phyloP scores from a whole-genome alignment of 2,113 vertebrate species.

The Istiophorus platypterus region DNA sequence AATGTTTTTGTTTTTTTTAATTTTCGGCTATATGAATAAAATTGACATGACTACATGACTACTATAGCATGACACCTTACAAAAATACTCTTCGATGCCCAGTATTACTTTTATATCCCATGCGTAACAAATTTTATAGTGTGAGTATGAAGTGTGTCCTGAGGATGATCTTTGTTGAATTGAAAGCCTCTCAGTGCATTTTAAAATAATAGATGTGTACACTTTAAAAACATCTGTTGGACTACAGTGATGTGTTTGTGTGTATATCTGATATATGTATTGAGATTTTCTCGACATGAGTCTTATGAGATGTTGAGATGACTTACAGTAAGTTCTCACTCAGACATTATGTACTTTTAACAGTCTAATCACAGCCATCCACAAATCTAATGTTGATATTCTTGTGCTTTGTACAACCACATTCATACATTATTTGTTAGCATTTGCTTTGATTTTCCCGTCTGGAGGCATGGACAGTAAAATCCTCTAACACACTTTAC shows the following conservation, averaged over 20 bases:
- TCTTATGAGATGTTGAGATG: neutral
- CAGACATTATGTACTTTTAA: neutral
- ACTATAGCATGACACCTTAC: too few species aligned
- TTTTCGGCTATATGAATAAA: neutral
- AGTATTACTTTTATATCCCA: neutral
- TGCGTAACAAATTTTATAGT: too few species aligned
- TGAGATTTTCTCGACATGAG: neutral
- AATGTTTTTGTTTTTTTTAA: neutral
- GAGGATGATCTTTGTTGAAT: neutral
- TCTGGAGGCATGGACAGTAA: constrained; percentile 12
- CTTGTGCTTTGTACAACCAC: neutral
- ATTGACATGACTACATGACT: neutral
- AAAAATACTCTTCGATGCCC: neutral
- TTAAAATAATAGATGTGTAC: neutral
- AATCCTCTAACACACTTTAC: constrained; percentile 20
- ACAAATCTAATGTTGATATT: neutral
- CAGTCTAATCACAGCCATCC: constrained; percentile 1
- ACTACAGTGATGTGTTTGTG: neutral
- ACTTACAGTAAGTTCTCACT: neutral
- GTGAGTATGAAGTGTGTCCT: neutral
- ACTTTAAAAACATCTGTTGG: neutral
- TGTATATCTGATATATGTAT: neutral
- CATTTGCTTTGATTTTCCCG: constrained; percentile 4
- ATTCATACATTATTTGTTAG: neutral
- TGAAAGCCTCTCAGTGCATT: too few species aligned